Percentiles rank a stretch among this genome's conserved stretches.
phyloP scores from a whole-genome alignment of 1,140 invertebrate species.

The Zaprionus davidi region DNA sequence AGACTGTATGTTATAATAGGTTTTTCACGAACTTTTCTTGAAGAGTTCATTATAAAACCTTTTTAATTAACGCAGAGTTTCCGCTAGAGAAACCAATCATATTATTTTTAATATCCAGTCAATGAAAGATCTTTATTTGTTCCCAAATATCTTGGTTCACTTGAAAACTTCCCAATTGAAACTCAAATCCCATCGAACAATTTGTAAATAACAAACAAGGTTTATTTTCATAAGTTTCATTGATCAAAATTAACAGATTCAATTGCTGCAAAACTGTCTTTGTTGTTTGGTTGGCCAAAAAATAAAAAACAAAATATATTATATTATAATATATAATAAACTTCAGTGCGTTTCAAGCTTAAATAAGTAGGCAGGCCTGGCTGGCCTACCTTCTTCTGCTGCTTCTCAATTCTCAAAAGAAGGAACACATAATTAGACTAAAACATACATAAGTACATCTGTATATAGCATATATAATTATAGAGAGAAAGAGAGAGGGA shows the following conservation, averaged over 20 bases:
- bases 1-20: neutral
- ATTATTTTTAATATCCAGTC: too few relatives aligned
- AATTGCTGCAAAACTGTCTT: constrained; percentile 33
- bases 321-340: constrained; percentile 9
- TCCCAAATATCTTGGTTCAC: too few relatives aligned
- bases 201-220: constrained; percentile 69
- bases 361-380: constrained; percentile 21
- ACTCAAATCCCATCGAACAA: neutral
- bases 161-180: neutral
- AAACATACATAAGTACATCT: constrained; percentile 20
- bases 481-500: neutral
- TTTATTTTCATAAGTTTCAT: constrained; percentile 51
- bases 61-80: neutral
- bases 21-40: neutral
- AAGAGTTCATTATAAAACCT: neutral
- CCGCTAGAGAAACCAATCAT: neutral
- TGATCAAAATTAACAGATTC: constrained; percentile 39
- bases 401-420: constrained; percentile 18
- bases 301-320: neutral
- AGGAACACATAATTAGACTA: constrained; percentile 49
- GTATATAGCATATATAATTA: constrained; percentile 23
- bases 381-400: neutral
- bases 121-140: too few relatives aligned
- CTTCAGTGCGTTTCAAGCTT: constrained; percentile 31
- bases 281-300: constrained; percentile 25